These are phyloP conservation scores for Ammospiza maritima DNA, from an alignment of 2,797 vertebrate species.

Conservation along the genomic window DNA sequence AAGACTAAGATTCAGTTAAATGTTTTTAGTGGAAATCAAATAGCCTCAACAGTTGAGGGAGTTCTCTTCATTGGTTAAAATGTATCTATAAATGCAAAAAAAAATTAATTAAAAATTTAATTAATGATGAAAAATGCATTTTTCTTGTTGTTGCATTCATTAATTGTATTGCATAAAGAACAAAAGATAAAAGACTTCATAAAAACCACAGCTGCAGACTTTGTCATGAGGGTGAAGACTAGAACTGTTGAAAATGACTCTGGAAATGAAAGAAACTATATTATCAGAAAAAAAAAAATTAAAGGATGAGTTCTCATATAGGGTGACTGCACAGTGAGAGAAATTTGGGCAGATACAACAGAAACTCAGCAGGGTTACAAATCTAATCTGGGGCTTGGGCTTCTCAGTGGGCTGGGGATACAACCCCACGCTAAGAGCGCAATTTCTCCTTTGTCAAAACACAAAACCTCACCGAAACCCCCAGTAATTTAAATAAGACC, in stretches of 20 bases:
- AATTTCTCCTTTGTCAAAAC: not conserved
- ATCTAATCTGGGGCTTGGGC: not conserved
- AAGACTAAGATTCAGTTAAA: not conserved
- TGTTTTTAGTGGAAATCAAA: not conserved
- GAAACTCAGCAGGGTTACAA: not conserved
- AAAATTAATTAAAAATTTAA: not conserved
- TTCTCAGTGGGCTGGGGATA: rapidly evolving
- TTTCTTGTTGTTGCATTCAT: not conserved
- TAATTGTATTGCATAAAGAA: not conserved
- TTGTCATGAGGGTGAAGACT: not conserved
- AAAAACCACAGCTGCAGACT: not conserved
- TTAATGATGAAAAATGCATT: not conserved
- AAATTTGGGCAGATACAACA: not conserved
- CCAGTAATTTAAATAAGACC: not conserved
- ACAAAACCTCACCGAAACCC: not conserved
- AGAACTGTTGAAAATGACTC: not conserved
- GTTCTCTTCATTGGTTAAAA: not conserved
- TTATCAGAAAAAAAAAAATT: not conserved
- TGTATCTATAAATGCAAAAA: not conserved
- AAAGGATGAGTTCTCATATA: not conserved
- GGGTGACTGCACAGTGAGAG: not conserved
- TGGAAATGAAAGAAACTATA: not conserved
- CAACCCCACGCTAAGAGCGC: rapidly evolving
- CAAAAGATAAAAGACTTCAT: not conserved
- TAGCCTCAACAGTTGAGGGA: not conserved